phyloP scores from a whole-genome alignment of 1,140 invertebrate species.

The Solen grandis region DNA sequence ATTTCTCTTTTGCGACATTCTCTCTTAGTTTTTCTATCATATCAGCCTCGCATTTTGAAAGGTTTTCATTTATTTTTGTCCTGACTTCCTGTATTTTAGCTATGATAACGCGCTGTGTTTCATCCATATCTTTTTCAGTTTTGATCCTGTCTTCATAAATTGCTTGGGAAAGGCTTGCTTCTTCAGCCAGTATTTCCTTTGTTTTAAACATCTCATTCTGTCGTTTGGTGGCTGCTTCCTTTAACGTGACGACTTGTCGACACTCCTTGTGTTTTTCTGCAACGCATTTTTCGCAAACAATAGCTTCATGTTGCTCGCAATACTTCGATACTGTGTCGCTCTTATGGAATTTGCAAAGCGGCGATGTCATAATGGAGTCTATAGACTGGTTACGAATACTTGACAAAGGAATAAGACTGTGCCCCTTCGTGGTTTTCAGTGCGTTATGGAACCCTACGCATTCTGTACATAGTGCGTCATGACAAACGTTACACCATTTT shows the following conservation, averaged over 20 bases:
- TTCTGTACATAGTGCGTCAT: conserved; percentile 48
- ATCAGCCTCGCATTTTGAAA: conserved; percentile 41
- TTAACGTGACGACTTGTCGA: conserved; percentile 14
- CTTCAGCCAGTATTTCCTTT: conserved; percentile 16
- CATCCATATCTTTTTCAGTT: conserved; percentile 31
- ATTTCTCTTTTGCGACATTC: conserved; percentile 31
- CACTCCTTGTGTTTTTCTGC: conserved; percentile 43
- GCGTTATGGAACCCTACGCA: conserved; percentile 54
- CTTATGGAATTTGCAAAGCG: conserved; percentile 19
- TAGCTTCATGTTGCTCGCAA: conserved; percentile 37
- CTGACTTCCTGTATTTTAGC: conserved; percentile 29
- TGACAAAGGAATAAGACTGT: not conserved
- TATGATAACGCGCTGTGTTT: conserved; percentile 12
- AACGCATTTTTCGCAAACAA: conserved; percentile 51
- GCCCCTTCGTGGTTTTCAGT: conserved; percentile 44
- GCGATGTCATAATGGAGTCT: conserved; percentile 31
- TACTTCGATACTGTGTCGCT: conserved; percentile 48
- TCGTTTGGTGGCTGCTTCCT: conserved; percentile 17
- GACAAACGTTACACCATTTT: conserved; percentile 35
- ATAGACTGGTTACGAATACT: conserved; percentile 26
- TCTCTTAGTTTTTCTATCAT: conserved; percentile 26
- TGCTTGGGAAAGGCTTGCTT: conserved; percentile 29
- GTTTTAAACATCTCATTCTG: not conserved
- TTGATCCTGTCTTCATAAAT: conserved; percentile 37
- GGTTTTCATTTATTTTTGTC: conserved; percentile 40